phyloP scores from a whole-genome alignment of 2,113 vertebrate genomes.

The Cepphus grylle region DNA sequence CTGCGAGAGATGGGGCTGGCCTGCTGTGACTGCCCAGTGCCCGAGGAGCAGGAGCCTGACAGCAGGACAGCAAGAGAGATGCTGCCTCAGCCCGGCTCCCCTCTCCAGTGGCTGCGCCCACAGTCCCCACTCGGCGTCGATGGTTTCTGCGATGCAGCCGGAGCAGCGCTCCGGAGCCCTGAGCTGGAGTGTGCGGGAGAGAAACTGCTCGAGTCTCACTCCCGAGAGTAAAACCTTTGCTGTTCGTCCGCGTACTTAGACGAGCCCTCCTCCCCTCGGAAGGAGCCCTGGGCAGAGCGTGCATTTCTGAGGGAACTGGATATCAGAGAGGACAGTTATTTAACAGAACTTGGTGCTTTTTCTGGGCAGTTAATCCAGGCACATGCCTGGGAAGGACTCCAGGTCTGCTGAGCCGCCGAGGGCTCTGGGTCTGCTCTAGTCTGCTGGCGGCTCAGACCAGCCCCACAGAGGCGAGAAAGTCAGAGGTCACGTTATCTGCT shows the following conservation, averaged over 20 bases:
- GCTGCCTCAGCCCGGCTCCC: background rate
- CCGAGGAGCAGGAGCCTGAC: background rate
- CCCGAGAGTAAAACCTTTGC: background rate
- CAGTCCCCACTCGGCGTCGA: fast-evolving
- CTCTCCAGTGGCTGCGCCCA: background rate
- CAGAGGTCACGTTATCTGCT: background rate
- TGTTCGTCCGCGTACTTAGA: background rate
- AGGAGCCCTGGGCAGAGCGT: background rate
- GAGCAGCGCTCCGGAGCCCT: background rate
- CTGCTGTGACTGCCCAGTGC: background rate
- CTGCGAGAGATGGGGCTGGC: background rate
- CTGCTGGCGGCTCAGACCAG: background rate
- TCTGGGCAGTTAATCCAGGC: background rate
- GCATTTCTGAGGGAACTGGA: background rate
- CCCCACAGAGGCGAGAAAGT: background rate
- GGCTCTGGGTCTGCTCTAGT: background rate
- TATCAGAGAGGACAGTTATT: background rate
- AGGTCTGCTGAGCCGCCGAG: background rate
- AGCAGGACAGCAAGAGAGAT: background rate
- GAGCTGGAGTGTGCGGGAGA: background rate
- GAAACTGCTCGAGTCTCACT: fast-evolving
- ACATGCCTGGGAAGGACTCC: background rate
- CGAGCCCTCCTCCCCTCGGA: background rate
- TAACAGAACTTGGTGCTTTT: background rate
- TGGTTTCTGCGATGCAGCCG: background rate